Evolutionary conservation across 2,113 vertebrate genomes (phyloP).

Genomic region (Suncus etruscus): DNA sequence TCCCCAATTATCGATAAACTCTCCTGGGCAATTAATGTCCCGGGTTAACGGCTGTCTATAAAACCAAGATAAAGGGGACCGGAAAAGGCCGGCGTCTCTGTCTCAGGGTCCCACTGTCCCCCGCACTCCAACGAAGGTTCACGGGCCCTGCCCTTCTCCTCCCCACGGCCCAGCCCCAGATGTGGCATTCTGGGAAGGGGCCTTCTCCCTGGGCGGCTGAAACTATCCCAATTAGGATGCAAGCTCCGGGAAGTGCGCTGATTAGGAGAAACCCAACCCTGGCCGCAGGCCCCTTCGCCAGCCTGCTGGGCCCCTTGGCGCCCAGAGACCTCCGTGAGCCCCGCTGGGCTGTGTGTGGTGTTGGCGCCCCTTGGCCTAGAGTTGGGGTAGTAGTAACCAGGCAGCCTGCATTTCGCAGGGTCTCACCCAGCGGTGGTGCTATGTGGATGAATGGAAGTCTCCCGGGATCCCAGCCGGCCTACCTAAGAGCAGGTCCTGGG

Average conservation of each 20-base stretch:
- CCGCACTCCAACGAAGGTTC: not conserved
- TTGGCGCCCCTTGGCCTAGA: not conserved
- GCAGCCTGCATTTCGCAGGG: rapidly evolving
- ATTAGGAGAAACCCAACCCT: conserved; percentile 62
- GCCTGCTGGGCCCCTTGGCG: not conserved
- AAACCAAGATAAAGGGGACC: conserved; percentile 65
- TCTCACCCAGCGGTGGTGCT: not conserved
- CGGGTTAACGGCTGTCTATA: conserved; percentile 74
- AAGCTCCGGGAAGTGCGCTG: conserved; percentile 9
- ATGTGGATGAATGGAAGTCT: not conserved
- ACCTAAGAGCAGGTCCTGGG: no score
- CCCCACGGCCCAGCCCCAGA: no score
- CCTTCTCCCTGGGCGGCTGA: not conserved
- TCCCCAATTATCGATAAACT: conserved; percentile 79
- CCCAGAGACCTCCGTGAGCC: not conserved
- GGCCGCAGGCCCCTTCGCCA: not conserved
- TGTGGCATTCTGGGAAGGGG: no score
- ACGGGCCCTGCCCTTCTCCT: not conserved
- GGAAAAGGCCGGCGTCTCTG: not conserved
- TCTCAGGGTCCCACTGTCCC: not conserved
- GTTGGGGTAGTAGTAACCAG: not conserved
- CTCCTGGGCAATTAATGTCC: conserved; percentile 71
- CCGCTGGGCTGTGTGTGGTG: not conserved
- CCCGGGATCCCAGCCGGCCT: not conserved
- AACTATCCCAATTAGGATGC: conserved; percentile 13